Base-by-base conservation (phyloP, 2,797 vertebrate species). In the Liasis olivaceus region DNA sequence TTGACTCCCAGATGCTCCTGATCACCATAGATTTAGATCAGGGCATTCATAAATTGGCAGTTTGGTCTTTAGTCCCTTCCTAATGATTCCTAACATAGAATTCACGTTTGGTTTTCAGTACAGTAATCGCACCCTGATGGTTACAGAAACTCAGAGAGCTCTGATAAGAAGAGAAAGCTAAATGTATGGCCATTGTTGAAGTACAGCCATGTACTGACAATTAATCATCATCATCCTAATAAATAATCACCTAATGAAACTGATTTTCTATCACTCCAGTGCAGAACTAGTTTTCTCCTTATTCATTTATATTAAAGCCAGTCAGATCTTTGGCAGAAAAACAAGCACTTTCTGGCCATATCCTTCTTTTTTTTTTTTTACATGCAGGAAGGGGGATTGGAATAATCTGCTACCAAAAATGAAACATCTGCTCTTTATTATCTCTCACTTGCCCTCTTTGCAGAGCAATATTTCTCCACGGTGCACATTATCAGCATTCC, bases 331-430 rank as follows among this genome's bases (percentile, higher is more conserved):
- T 5, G 6, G 54, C 24, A 42, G 22, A 88, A 1, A 92, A 87
- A 0, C 0, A 0, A 66, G 51, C 1, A 1, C 66, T 63, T 90
- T n/a, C 11, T 59, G 0, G 77, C n/a, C 89, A 92, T 69, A 0
- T 5, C 1, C 0, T 85, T 36, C 77, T 88, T 92, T 47, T 81
- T 88, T n/a, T 63, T 42, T 51, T 36, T 60, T 87, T 11, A 62
- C 31, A 22, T 62, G 6, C 6, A 90, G 89, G 2, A 36, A 56
- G 64, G 47, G 63, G 54, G 51, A 1, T 77, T 11, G 24, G 72
- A 81, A 20, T 3, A 31, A 5, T 59, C 17, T 94, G 77, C 7
- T 90, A 47, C 63, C n/a, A 92, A 51, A 22, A 88, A 92, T 26
- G 58, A 28, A 91, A 63, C 85, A 0, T 69, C 87, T 59, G 86